phyloP scores from a whole-genome alignment of 2,113 vertebrate species.

The Cranoglanis bouderius region DNA sequence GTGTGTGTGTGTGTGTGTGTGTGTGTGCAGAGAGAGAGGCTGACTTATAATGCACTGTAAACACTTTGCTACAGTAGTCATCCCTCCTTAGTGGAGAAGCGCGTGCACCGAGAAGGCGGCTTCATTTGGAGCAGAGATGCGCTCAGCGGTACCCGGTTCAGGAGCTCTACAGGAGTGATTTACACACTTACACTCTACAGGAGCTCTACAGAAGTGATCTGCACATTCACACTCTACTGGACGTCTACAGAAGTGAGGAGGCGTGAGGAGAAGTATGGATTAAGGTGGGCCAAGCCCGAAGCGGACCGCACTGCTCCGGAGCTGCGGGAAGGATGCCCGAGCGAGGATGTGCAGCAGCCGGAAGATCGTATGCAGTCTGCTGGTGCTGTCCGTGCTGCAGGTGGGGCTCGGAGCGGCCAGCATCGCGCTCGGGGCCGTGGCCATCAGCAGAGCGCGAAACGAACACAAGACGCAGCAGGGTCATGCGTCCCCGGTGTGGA shows the following conservation, averaged over 20 bases:
- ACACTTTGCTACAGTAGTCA: slow-evolving; percentile 9
- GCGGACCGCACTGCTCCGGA: slow-evolving; percentile 31
- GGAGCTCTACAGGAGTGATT: neutral
- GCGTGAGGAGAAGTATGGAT: slow-evolving; percentile 17
- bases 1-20: neutral
- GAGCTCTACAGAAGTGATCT: neutral
- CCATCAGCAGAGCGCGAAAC: slow-evolving; percentile 85
- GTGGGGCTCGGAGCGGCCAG: slow-evolving; percentile 97
- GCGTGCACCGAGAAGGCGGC: neutral
- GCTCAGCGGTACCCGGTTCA: neutral
- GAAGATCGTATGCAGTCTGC: slow-evolving; percentile 96
- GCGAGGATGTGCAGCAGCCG: slow-evolving; percentile 96
- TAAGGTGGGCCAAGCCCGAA: slow-evolving; percentile 17
- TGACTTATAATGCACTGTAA: slow-evolving; percentile 21
- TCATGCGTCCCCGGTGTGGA: slow-evolving; percentile 99
- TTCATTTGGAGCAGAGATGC: slow-evolving; percentile 1
- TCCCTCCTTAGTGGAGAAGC: neutral
- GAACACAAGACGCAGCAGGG: slow-evolving; percentile 89
- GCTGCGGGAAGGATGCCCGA: slow-evolving; percentile 86
- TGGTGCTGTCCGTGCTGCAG: slow-evolving; percentile 95
- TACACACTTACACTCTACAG: neutral
- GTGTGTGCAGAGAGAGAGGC: neutral
- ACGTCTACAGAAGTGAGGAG: neutral
- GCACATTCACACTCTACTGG: neutral
- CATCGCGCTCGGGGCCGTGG: slow-evolving; percentile 94